Evolutionary conservation across 2,888 invertebrate species (phyloP).

Genomic region (Andricus curvator): DNA sequence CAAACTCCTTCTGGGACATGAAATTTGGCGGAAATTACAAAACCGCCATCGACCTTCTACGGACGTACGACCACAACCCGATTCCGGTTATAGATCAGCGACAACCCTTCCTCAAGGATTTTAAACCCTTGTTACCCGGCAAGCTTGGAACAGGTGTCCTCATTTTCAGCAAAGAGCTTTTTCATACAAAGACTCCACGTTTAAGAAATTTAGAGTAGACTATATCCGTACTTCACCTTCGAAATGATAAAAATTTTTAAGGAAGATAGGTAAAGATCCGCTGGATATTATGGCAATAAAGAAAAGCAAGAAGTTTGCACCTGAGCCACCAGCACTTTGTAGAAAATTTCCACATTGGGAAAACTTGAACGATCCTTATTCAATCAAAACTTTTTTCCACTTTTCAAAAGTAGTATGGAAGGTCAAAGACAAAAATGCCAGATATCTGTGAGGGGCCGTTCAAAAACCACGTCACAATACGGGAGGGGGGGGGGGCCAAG

Average conservation of each 20-base stretch:
- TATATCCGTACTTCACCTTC: background rate
- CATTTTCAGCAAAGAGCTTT: background rate
- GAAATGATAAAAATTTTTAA: background rate
- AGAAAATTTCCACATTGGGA: background rate
- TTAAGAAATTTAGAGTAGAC: background rate
- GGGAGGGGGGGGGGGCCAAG: no score
- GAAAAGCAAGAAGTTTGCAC: background rate
- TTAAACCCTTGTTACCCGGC: background rate
- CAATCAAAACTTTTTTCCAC: background rate
- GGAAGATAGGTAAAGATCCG: background rate
- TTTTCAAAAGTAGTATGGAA: background rate
- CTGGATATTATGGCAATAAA: background rate
- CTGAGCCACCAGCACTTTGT: background rate
- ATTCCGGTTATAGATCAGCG: constrained; percentile 3
- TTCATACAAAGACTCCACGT: background rate
- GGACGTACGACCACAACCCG: background rate
- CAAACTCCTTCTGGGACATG: constrained; percentile 43
- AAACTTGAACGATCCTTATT: background rate
- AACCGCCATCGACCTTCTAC: constrained; percentile 51
- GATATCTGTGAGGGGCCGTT: no score
- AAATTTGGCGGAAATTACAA: constrained; percentile 63
- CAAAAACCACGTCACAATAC: no score
- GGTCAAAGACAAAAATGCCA: no score
- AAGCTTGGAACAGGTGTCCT: background rate
- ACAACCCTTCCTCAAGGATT: background rate